A percentile compares a stretch with the other conserved stretches of the same genome.
These are phyloP conservation scores for Hemiscyllium ocellatum DNA, from an alignment of 2,113 vertebrate species.

Conservation along the genomic window DNA sequence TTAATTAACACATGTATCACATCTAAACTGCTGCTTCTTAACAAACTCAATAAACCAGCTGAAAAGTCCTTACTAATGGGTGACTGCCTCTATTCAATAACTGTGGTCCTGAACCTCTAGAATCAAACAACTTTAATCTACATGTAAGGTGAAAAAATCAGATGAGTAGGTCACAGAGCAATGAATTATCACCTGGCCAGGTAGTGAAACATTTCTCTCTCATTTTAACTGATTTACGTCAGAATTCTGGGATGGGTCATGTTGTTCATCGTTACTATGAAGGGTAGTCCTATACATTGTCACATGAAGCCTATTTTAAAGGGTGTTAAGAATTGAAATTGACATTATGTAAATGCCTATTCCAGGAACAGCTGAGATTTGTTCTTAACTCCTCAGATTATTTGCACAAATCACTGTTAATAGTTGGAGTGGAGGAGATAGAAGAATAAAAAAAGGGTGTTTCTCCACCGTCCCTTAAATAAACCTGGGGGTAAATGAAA, in stretches of 20 bases:
- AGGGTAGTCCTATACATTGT: neutral
- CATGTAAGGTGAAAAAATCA: too few relatives aligned
- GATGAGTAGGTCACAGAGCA: neutral
- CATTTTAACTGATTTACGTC: conserved; percentile 28
- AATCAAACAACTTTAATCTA: too few relatives aligned
- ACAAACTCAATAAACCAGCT: too few relatives aligned
- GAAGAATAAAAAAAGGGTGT: neutral
- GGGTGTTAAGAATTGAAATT: neutral
- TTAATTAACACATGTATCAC: too few relatives aligned
- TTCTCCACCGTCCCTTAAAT: neutral
- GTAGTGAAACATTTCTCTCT: conserved; percentile 32
- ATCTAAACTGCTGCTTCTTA: too few relatives aligned
- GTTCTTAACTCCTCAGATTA: conserved; percentile 8
- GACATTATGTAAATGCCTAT: neutral
- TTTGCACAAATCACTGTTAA: neutral
- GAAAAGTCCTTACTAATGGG: too few relatives aligned
- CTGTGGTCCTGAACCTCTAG: too few relatives aligned
- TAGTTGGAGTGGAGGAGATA: neutral
- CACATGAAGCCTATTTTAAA: conserved; percentile 18
- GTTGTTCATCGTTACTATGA: conserved; percentile 23
- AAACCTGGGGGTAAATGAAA: neutral
- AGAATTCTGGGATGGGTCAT: conserved; percentile 2
- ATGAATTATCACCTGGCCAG: conserved; percentile 15
- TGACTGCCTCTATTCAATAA: too few relatives aligned
- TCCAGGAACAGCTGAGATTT: neutral